Base-by-base conservation (phyloP, 2,888 invertebrate genomes). In the Zelleria hepariella region DNA sequence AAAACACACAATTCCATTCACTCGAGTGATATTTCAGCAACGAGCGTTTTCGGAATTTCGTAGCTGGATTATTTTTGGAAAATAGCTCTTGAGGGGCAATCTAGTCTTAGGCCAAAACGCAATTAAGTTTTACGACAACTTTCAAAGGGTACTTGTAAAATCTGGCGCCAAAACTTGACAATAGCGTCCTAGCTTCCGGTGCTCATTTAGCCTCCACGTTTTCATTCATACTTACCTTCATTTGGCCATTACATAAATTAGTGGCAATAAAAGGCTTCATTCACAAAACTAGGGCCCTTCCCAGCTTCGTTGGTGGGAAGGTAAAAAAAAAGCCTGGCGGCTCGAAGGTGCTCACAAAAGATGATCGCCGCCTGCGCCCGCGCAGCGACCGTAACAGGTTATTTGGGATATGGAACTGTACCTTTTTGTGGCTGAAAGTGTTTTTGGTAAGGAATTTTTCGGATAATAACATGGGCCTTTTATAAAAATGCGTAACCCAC, bases 241-340 rank as follows among this genome's bases (percentile, higher is more conserved):
- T 72, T 69, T 61, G 64, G 64, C 73, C 69, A 75, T 78, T 78
- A 75, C 64, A 67, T 63, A 64, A 74, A 78, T 77, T 77, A 75
- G 77, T 71, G 72, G 68, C 73, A 75, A 81, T 82, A 80, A 42
- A 81, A 80, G 62, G 62, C 32, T 74, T 72, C 80, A 81, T 83
- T 81, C 78, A 78, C 61, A 27, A 60, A 56, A 25, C 54, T 47
- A 25, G 58, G 53, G 60, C 59, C 58, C 60, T 58, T 48, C 59
- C 21, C 21, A 23, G 54, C 62, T 32, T 58, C 62, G 63, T 64
- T 65, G 64, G 65, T 63, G 64, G 65, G 63, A 60, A 58, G 52
- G 21, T 27, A 48, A 60, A 60, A 60, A 58, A 61, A 57, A 57
- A 47, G 57, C 23, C 57, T 55, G 57, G 32, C 32, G 32, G 32